Evolutionary conservation across 2,888 invertebrate species (phyloP).

Genomic region (Allygus modestus): DNA sequence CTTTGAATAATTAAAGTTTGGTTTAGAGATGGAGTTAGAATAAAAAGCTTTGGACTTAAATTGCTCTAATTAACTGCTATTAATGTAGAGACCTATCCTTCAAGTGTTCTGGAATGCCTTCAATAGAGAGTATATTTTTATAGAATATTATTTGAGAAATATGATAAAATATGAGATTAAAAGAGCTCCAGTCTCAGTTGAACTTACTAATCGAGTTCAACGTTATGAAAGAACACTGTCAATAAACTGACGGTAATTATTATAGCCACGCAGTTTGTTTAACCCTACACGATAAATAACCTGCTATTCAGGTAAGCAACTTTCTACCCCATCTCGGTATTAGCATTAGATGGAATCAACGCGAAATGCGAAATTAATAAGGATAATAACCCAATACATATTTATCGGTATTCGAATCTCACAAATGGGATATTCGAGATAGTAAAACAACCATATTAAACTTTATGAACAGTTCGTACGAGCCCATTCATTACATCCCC

Average conservation of each 20-base stretch:
- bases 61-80: too few species aligned
- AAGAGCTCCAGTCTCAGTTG: too few species aligned
- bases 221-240: too few species aligned
- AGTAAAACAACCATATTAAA: neutral
- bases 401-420: neutral
- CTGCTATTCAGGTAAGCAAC: neutral
- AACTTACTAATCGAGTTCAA: too few species aligned
- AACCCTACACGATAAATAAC: neutral
- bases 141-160: too few species aligned
- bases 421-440: neutral
- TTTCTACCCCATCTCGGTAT: neutral
- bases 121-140: too few species aligned
- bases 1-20: neutral
- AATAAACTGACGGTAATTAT: too few species aligned
- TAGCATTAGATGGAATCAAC: neutral
- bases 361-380: conserved; percentile 18
- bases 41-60: too few species aligned
- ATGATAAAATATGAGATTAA: too few species aligned
- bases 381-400: neutral
- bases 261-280: too few species aligned
- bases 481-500: neutral
- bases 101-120: too few species aligned
- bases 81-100: too few species aligned
- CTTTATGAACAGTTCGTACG: conserved; percentile 1
- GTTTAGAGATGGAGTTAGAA: neutral